Evolutionary conservation across 2,888 invertebrate genomes (phyloP).

Genomic region (Watsonalla binaria): DNA sequence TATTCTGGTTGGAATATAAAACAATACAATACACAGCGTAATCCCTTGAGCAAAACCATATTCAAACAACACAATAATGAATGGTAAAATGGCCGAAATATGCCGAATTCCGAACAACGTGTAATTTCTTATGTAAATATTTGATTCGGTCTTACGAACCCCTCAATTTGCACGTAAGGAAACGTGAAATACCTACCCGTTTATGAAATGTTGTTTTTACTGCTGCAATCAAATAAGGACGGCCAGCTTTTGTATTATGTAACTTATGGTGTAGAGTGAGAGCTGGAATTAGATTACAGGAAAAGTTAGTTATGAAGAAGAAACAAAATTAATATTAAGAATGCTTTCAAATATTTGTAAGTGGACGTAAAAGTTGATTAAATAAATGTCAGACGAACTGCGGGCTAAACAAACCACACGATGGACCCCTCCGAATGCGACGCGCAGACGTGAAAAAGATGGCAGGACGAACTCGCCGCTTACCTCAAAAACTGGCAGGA

Average conservation of each 20-base stretch:
- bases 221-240: not conserved
- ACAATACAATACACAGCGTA: not conserved
- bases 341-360: no score
- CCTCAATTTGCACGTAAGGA: constrained; percentile 13
- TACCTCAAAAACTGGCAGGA: no score
- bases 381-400: no score
- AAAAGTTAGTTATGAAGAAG: no score
- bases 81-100: not conserved
- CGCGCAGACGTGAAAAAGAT: no score
- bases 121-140: constrained; percentile 41
- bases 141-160: constrained; percentile 21
- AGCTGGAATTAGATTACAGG: no score
- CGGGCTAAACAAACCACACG: no score
- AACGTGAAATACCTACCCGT: not conserved
- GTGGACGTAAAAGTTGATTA: no score
- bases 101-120: constrained; percentile 10
- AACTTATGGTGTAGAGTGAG: no score
- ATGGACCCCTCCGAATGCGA: no score
- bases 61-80: not conserved
- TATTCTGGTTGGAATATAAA: not conserved
- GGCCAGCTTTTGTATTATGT: not conserved
- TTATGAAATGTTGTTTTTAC: not conserved
- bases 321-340: no score
- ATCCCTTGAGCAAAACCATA: not conserved
- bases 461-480: no score